These are phyloP conservation scores for Ophion costatus DNA, from an alignment of 2,888 invertebrate species.

Conservation along the genomic window DNA sequence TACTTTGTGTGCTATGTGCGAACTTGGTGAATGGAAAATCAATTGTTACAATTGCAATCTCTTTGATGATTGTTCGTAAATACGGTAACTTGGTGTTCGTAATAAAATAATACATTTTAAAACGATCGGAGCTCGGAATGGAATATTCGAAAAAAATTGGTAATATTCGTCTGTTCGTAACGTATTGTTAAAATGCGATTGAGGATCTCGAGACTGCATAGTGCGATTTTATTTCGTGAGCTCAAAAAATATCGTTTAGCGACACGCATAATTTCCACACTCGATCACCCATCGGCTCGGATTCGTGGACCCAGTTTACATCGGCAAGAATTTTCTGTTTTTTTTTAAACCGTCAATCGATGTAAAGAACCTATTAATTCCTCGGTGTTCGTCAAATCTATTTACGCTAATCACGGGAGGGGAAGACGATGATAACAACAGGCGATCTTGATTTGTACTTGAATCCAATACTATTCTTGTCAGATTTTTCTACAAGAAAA, in stretches of 20 bases:
- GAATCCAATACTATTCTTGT: slow-evolving; percentile 59
- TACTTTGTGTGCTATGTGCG: slow-evolving; percentile 43
- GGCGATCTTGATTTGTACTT: slow-evolving; percentile 66
- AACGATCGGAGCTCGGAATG: slow-evolving; percentile 6
- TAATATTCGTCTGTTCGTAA: slow-evolving; percentile 7
- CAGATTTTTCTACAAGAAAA: slow-evolving; percentile 63
- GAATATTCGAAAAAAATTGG: slow-evolving; percentile 7
- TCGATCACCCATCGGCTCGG: slow-evolving; percentile 62
- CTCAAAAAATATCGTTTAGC: slow-evolving; percentile 49
- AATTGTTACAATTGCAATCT: slow-evolving; percentile 16
- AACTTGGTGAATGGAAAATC: slow-evolving; percentile 34
- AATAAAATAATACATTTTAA: slow-evolving; percentile 27
- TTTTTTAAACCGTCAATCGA: slow-evolving; percentile 5
- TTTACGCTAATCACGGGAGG: slow-evolving; percentile 54
- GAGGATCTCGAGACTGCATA: slow-evolving; percentile 32
- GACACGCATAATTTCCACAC: slow-evolving; percentile 52
- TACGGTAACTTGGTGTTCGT: slow-evolving; percentile 57
- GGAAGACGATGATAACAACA: slow-evolving; percentile 68
- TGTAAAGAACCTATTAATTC: slow-evolving; percentile 29
- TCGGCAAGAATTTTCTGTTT: slow-evolving; percentile 1
- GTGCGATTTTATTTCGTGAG: slow-evolving; percentile 41
- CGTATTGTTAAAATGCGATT: slow-evolving; percentile 4
- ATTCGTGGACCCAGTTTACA: slow-evolving; percentile 35
- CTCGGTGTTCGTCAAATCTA: slow-evolving; percentile 52
- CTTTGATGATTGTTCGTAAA: slow-evolving; percentile 29